Percentiles rank a stretch among this genome's conserved stretches.
Evolutionary conservation across 1,140 invertebrate genomes (phyloP).

Genomic region (Macrobrachium rosenbergii): DNA sequence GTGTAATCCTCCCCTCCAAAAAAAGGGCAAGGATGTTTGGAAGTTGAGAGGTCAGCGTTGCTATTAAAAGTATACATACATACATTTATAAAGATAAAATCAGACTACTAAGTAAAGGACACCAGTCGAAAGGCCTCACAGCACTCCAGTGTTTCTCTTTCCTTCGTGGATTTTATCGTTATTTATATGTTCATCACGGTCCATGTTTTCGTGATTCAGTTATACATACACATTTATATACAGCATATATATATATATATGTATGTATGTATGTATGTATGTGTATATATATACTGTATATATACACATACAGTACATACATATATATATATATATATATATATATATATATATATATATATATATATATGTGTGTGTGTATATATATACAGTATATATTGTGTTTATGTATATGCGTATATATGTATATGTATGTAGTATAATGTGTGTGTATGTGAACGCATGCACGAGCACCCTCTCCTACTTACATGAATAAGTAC

Average conservation of each 20-base stretch:
- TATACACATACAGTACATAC: background rate
- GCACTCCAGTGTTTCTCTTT: too few relatives aligned
- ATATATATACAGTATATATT: too few relatives aligned
- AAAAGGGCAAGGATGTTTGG: too few relatives aligned
- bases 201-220: too few relatives aligned
- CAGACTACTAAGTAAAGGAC: too few relatives aligned
- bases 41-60: too few relatives aligned
- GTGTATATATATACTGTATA: background rate
- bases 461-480: background rate
- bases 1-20: too few relatives aligned
- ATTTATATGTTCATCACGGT: too few relatives aligned
- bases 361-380: background rate
- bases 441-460: background rate
- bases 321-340: background rate
- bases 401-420: background rate
- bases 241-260: constrained; percentile 15
- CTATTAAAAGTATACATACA: background rate
- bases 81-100: too few relatives aligned
- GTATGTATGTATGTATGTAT: background rate
- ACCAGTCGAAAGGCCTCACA: too few relatives aligned
- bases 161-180: too few relatives aligned
- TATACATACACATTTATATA: background rate
- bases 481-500: too few relatives aligned
- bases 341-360: background rate
- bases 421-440: background rate